Conservation (phyloP, 2,797 vertebrate genomes). For the Amblyopsis hoosieri region DNA sequence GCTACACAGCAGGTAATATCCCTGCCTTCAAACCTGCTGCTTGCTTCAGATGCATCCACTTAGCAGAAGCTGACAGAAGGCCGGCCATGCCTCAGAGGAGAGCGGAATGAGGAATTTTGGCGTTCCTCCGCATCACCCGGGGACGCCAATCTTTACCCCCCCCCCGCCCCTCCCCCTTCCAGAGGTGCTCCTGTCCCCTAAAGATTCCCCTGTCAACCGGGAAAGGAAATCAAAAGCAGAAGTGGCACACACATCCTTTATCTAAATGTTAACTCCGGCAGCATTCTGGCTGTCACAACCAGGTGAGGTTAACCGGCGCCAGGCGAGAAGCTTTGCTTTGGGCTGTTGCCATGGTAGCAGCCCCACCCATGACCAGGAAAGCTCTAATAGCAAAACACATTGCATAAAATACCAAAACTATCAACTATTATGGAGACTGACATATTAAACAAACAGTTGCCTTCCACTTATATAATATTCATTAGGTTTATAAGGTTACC, state of each 20-base stretch:
- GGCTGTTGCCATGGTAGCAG: slow-evolving; percentile 50
- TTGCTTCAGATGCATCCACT: slow-evolving; percentile 77
- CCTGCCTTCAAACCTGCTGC: slow-evolving; percentile 72
- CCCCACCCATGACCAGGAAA: not conserved
- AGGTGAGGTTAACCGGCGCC: slow-evolving; percentile 67
- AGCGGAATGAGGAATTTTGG: slow-evolving; percentile 79
- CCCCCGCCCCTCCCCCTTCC: not conserved
- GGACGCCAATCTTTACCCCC: slow-evolving; percentile 49
- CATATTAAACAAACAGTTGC: too few relatives aligned
- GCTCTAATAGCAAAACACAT: not conserved
- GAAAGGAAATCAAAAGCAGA: slow-evolving; percentile 78
- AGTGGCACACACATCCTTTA: slow-evolving; percentile 78
- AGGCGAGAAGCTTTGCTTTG: slow-evolving; percentile 60
- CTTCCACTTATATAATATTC: too few relatives aligned
- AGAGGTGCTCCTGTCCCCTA: slow-evolving; percentile 44
- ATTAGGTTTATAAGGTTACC: too few relatives aligned
- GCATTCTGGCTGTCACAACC: slow-evolving; percentile 77
- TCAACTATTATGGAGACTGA: too few relatives aligned
- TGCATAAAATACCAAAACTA: not conserved
- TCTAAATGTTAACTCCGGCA: slow-evolving; percentile 83
- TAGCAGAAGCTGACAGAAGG: slow-evolving; percentile 83
- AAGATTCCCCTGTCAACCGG: slow-evolving; percentile 72
- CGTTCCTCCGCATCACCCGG: slow-evolving; percentile 72
- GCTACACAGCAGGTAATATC: slow-evolving; percentile 82
- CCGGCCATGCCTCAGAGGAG: slow-evolving; percentile 81